A percentile compares a stretch with the other conserved stretches of the same genome.
phyloP scores from a whole-genome alignment of 2,888 invertebrate species.

The Drosophila meridionalis region DNA sequence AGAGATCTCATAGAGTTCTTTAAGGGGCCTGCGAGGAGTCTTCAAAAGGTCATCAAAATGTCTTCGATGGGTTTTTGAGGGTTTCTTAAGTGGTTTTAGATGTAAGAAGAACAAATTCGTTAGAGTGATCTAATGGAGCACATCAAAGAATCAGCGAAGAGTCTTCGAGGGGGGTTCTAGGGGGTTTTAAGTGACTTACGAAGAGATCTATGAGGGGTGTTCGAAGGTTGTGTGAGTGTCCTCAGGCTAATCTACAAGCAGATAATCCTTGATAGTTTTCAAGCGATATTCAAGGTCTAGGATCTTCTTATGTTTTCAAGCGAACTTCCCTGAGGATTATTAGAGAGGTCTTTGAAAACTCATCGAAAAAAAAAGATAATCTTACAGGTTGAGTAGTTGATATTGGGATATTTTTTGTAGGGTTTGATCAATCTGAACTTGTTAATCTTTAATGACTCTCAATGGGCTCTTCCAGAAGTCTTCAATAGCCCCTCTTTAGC shows the following conservation, averaged over 20 bases:
- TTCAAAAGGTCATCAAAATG: not conserved
- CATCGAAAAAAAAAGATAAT: too few species aligned
- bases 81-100: too few species aligned
- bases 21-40: not conserved
- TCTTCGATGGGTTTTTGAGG: too few species aligned
- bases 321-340: not conserved
- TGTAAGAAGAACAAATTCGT: not conserved
- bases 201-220: too few species aligned
- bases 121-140: not conserved
- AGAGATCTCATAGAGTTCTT: not conserved
- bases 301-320: too few species aligned
- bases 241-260: not conserved
- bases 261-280: rapidly evolving
- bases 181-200: too few species aligned
- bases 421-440: too few species aligned
- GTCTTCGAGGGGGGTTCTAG: too few species aligned
- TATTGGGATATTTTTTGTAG: not conserved
- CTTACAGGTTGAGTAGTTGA: too few species aligned
- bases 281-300: too few species aligned
- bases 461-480: not conserved
- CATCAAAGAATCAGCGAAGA: not conserved
- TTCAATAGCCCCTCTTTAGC: not conserved
- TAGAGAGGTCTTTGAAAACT: too few species aligned
- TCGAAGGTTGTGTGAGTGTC: too few species aligned
- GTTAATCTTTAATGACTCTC: not conserved